Evolutionary conservation across 2,797 vertebrate species (phyloP), one percentile per base, ranked within the genome.

Genomic region (Coregonus sp.): DNA sequence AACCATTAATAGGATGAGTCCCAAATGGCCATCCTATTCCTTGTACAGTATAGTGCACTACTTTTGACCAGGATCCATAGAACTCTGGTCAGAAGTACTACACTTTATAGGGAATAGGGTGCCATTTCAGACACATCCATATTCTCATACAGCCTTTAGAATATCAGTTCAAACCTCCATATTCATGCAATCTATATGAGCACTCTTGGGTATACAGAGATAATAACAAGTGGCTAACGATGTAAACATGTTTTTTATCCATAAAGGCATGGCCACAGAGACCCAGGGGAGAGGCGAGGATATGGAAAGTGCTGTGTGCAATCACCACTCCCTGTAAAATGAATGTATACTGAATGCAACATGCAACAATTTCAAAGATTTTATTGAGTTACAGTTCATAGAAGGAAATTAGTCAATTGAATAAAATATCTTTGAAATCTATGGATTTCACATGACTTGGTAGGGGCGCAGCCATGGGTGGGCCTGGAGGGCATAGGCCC

Each of bases 251-350:
- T 65, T 33, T 65, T 29, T 47, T 63, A 56, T 75, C 31, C 40
- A 25, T 75, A 63, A 37, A 14, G 33, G 65, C 65, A 35, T 35
- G 33, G 31, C 33, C 20, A 15, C 9, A 67, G 65, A 35, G 31
- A 35, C 31, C 33, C 31, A 16, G 4, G 65, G 29, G 9, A 35
- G 31, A 67, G 65, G 14, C 3, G 31, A 67, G 65, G 31, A 33
- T 67, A 18, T 16, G 65, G 65, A 67, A 35, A 33, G 73, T 72
- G 73, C 68, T 47, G 77, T 74, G 66, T 79, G 77, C 78, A 76
- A 89, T 83, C 84, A 84, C 76, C 82, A 75, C 67, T 81, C 63
- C 59, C 75, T 75, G 81, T 85, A 87, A 86, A 84, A 85, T 78
- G 84, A 87, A 89, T 70, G 73, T 87, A 11, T 47, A 47, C 1